Conservation (phyloP, 2,888 invertebrate genomes). For the Papilio gigon region DNA sequence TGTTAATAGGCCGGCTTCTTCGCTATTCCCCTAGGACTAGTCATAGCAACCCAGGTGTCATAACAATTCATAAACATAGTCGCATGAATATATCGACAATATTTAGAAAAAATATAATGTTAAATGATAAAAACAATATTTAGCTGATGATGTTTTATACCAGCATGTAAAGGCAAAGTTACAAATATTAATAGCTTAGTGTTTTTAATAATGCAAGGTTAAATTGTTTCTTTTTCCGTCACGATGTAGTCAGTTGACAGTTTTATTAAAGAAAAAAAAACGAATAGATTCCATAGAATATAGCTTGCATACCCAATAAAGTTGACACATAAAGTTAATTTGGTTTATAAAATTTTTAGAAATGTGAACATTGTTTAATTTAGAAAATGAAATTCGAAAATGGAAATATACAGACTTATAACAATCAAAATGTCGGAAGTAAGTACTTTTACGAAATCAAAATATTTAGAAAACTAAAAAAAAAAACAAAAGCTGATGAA, state of each 20-base stretch:
- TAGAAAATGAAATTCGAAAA: conserved; percentile 17
- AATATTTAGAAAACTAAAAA: background rate
- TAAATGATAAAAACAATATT: conserved; percentile 20
- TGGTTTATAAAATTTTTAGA: background rate
- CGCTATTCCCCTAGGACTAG: conserved; percentile 31
- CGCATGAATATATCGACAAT: conserved; percentile 30
- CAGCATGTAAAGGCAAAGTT: conserved; percentile 40
- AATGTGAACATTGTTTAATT: conserved; percentile 11
- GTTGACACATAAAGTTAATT: conserved; percentile 4
- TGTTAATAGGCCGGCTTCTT: conserved; percentile 34
- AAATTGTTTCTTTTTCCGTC: conserved; percentile 2
- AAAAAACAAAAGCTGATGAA: background rate
- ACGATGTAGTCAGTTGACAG: conserved; percentile 25
- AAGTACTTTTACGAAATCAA: conserved; percentile 4
- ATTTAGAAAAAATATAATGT: conserved; percentile 17
- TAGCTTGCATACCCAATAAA: conserved; percentile 28
- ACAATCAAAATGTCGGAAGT: conserved; percentile 5
- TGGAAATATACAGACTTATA: conserved; percentile 6
- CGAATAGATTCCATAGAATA: conserved; percentile 26
- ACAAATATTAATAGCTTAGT: conserved; percentile 30
- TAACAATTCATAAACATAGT: conserved; percentile 29
- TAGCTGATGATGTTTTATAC: conserved; percentile 34
- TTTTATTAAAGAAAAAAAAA: conserved; percentile 9
- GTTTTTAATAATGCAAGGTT: conserved; percentile 15
- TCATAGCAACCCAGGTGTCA: conserved; percentile 31